Base-by-base conservation (phyloP, 2,113 vertebrate genomes). In the Microcebus tavaratra region DNA sequence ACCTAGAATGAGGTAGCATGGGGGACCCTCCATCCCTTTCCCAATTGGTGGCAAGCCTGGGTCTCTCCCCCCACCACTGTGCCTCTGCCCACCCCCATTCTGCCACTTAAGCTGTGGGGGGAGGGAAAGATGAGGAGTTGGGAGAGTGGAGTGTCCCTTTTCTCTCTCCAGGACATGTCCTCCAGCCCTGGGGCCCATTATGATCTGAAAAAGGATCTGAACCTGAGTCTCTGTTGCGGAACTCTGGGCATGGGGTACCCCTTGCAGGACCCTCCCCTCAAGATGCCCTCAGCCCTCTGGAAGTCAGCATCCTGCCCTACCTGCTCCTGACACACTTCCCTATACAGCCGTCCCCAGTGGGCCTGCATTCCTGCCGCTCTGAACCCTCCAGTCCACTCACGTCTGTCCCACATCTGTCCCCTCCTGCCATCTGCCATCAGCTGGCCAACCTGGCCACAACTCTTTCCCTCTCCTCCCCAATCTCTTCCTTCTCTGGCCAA, bases 111-210 rank as follows among this genome's bases (percentile, higher is more conserved):
- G 75, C 23, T 2, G 48, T 48, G 50, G 18, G 0, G 5, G 61
- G 50, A 34, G 14, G 9, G 34, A 20, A 45, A 3, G 0, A 0
- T 48, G 27, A 42, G 27, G 27, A 8, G 3, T 6, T 57, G 23
- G 15, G 5, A 17, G 3, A 65, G 50, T 23, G 13, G 15, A 36
- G 27, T 31, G 80, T 31, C 34, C 65, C 70, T 89, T 29, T 61
- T 76, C 67, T 53, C 36, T 89, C 48, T 31, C 29, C 45, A 57
- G 42, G n/a, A 91, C 59, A 39, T 31, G 31, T 36, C 29, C 23
- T 39, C 27, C 21, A n/a, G 21, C 65, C 25, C 75, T 34, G 53
- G 59, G 59, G 11, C 39, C 5, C 34, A 6, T 0, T 15, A 17
- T 11, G 36, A 15, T 85, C 73, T 61, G 45, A 0, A 4, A 80